Conservation (phyloP, 2,888 invertebrate species). For the Rhopalosiphum nymphaeae region DNA sequence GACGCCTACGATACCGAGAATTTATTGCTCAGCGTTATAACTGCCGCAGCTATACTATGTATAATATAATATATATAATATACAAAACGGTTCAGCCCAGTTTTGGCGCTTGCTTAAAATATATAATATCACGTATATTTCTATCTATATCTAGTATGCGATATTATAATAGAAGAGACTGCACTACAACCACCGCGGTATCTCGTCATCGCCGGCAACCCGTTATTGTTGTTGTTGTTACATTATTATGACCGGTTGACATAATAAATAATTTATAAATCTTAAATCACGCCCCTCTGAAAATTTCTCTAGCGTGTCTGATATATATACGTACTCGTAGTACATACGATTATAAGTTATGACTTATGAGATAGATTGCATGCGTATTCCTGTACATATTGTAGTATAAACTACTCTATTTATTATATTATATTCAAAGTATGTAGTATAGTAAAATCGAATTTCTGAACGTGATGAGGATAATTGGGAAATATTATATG, state of each 20-base stretch:
- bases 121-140: background rate
- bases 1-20: conserved; percentile 59
- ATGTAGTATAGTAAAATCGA: background rate
- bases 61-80: background rate
- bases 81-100: conserved; percentile 41
- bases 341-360: background rate
- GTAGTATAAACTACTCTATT: too few species aligned
- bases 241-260: conserved; percentile 25
- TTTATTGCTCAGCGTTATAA: conserved; percentile 35
- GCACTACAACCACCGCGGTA: background rate
- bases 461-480: background rate
- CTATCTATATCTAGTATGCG: background rate
- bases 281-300: conserved; percentile 13
- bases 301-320: background rate
- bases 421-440: background rate
- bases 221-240: conserved; percentile 15
- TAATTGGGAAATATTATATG: conserved; percentile 15
- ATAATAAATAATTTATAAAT: conserved; percentile 37
- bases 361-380: background rate
- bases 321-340: background rate
- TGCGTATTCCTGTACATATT: background rate
- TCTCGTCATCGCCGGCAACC: conserved; percentile 6
- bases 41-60: background rate
- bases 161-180: background rate
- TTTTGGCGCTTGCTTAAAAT: conserved; percentile 51